Evolutionary conservation across 35 echinoderm and acorn worm species (phyloP).

Genomic region (Anneissia japonica): DNA sequence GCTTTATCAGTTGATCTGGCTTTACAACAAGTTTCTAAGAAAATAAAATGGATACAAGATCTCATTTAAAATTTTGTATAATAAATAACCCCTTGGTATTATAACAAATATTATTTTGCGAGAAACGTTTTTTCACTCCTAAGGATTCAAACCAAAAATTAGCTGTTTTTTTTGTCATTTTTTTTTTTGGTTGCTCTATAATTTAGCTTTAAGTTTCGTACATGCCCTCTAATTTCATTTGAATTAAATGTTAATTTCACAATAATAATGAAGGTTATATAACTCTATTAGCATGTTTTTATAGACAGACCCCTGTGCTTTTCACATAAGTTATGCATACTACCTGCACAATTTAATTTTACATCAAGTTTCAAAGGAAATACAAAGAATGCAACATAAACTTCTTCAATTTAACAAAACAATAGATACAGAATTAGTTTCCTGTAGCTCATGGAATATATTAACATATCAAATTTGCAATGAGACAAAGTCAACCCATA

Average conservation of each 20-base stretch:
- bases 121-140: not conserved
- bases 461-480: too few species aligned
- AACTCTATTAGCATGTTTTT: not conserved
- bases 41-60: not conserved
- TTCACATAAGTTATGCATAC: too few species aligned
- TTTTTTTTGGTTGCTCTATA: not conserved
- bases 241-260: too few species aligned
- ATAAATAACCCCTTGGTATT: not conserved
- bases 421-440: too few species aligned
- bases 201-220: not conserved
- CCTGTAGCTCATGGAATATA: too few species aligned
- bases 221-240: too few species aligned
- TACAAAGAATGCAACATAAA: too few species aligned
- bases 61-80: not conserved
- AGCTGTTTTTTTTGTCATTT: not conserved
- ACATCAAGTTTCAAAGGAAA: too few species aligned
- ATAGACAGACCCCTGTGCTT: not conserved
- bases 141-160: not conserved
- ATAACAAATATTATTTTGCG: not conserved
- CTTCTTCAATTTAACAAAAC: too few species aligned
- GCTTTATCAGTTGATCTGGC: slow-evolving; percentile 92
- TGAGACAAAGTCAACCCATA: too few species aligned
- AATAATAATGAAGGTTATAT: not conserved
- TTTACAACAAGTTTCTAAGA: slow-evolving; percentile 84
- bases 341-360: too few species aligned